These are phyloP conservation scores for Phragmatobia fuliginosa DNA, from an alignment of 2,888 invertebrate species.

Conservation along the genomic window DNA sequence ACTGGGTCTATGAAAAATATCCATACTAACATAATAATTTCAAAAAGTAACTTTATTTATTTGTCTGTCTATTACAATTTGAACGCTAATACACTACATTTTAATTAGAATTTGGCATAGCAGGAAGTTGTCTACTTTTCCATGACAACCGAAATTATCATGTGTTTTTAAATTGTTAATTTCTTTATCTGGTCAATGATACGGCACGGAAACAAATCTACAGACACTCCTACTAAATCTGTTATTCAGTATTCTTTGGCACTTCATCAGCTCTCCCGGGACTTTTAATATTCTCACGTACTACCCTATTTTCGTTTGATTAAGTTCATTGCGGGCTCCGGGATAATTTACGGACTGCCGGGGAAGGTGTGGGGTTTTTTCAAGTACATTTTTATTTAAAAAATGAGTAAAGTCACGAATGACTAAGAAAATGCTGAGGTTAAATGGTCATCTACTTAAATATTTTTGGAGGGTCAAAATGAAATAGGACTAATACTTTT, in stretches of 20 bases:
- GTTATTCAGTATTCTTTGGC: background rate
- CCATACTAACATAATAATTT: too few relatives aligned
- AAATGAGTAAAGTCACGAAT: slow-evolving; percentile 2
- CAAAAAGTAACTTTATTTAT: too few relatives aligned
- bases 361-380: slow-evolving; percentile 9
- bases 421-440: slow-evolving; percentile 1
- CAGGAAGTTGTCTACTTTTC: too few relatives aligned
- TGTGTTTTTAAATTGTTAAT: background rate
- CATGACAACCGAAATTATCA: too few relatives aligned
- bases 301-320: slow-evolving; percentile 23
- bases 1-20: too few relatives aligned
- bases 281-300: slow-evolving; percentile 8
- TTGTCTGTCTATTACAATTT: too few relatives aligned
- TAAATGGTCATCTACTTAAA: background rate
- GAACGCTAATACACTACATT: too few relatives aligned
- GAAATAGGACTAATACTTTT: background rate
- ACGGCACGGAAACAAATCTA: background rate
- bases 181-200: background rate
- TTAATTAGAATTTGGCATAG: too few relatives aligned
- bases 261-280: slow-evolving; percentile 8
- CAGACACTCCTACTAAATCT: background rate
- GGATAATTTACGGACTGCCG: slow-evolving; percentile 18
- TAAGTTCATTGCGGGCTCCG: slow-evolving; percentile 17
- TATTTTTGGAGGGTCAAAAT: background rate
- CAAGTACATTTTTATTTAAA: slow-evolving; percentile 10